Evolutionary conservation across 2,888 invertebrate genomes (phyloP), one percentile per base, ranked within the genome.

Genomic region (Thymelicus sylvestris): DNA sequence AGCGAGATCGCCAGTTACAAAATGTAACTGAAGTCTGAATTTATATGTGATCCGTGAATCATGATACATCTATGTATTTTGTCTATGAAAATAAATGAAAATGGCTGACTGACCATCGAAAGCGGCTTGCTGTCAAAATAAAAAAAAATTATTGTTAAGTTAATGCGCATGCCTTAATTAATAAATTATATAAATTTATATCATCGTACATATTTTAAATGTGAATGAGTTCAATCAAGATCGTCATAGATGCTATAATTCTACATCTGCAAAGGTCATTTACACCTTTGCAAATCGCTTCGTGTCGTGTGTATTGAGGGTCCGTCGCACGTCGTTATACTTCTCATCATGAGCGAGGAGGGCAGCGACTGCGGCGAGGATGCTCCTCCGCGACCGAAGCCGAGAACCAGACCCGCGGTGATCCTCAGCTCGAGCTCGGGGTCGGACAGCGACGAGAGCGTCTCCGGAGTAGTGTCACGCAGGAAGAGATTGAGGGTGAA

Each of bases 41-140:
- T n/a, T n/a, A n/a, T n/a, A n/a, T n/a, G n/a, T n/a, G n/a, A n/a
- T n/a, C n/a, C n/a, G n/a, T n/a, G n/a, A n/a, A n/a, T n/a, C n/a
- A n/a, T n/a, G n/a, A n/a, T n/a, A 19, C 31, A 31, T 31, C 0
- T 31, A 31, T 31, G 7, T 31, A 31, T 38, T 10, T 63, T 69
- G 74, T 77, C 77, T 75, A 73, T 76, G 66, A 71, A 31, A 69
- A 69, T 65, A 65, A 88, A 86, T 83, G 81, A 93, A 93, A 92
- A 94, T 94, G 94, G 94, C 93, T 81, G 93, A 82, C 82, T 85
- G 84, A 86, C 83, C 84, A 85, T 86, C 83, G 86, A 90, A 88
- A 92, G 91, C 93, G 91, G 93, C 92, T 93, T 93, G 89, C 93
- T 94, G 94, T 94, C 94, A 94, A 92, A 93, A 92, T 92, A 91